Evolutionary conservation across 2,113 vertebrate species (phyloP), one percentile per base, ranked within the genome.

Genomic region (Microcebus tavaratra): DNA sequence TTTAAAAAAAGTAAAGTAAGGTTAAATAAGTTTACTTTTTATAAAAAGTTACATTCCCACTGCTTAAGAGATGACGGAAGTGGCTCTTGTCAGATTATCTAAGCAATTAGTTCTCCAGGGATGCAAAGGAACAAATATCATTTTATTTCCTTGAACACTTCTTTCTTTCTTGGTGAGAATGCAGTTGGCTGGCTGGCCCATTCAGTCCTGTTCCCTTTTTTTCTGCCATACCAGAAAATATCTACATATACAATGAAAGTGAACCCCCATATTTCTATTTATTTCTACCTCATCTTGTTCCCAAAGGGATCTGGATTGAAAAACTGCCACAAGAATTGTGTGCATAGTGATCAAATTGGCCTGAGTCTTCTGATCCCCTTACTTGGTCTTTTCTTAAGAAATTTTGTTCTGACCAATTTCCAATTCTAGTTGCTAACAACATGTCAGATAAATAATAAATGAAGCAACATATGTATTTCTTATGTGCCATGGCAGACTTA

Each of bases 381-480:
- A 39, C 48, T 45, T 93, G 50, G 29, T 75, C 59, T 72, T 92
- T 92, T 59, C 50, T 76, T 95, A 59, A 78, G 59, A 75, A 82
- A 70, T 9, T 88, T 7, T 50, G 20, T 11, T 78, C 23, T 68
- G 21, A 92, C n/a, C 94, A 61, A 34, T 84, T 92, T 96, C 59
- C 84, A 90, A 34, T 27, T 79, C 59, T 50, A 76, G 75, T 83
- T 95, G 59, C 86, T 95, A 95, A 95, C 70, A 93, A 81, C 80
- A 97, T 90, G 81, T 92, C 84, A 82, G 89, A 59, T 88, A 81
- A 93, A 95, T 93, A 92, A 90, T 90, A 97, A 93, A 95, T 88
- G 87, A 95, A 75, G n/a, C 76, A 94, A 88, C 83, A 61, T 86
- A 89, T 88, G 55, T 88, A 65, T 96, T 90, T 94, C 75, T 91